Conservation (phyloP, 2,113 vertebrate genomes). For the Pycnonotus jocosus region DNA sequence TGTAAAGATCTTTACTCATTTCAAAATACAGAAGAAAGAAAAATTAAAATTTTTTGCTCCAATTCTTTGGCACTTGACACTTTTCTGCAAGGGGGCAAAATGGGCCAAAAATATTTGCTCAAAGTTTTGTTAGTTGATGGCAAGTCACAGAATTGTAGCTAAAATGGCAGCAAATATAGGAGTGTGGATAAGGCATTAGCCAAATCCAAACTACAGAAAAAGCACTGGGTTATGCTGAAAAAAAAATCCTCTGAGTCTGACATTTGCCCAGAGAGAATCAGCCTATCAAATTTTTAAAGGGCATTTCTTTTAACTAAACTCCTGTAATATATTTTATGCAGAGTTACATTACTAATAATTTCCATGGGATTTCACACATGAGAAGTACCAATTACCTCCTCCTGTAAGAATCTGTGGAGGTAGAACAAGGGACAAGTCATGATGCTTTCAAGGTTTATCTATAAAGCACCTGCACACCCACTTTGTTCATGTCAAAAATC, state of each 20-base stretch:
- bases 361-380: background rate
- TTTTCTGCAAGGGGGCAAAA: background rate
- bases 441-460: background rate
- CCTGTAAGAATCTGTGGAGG: background rate
- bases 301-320: constrained; percentile 33
- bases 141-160: background rate
- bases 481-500: background rate
- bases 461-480: background rate
- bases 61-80: background rate
- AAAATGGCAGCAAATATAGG: background rate
- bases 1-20: background rate
- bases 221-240: background rate
- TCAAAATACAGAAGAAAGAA: background rate
- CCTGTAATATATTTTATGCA: constrained; percentile 1
- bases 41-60: background rate
- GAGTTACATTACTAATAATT: background rate
- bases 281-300: constrained; percentile 6
- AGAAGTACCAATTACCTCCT: background rate
- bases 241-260: background rate
- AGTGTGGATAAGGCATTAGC: background rate
- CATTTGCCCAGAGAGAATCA: background rate
- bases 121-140: background rate
- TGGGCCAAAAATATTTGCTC: background rate
- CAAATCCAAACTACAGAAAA: background rate
- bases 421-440: background rate